Evolutionary conservation across 2,113 vertebrate species (phyloP).

Genomic region (Eurypyga helias): DNA sequence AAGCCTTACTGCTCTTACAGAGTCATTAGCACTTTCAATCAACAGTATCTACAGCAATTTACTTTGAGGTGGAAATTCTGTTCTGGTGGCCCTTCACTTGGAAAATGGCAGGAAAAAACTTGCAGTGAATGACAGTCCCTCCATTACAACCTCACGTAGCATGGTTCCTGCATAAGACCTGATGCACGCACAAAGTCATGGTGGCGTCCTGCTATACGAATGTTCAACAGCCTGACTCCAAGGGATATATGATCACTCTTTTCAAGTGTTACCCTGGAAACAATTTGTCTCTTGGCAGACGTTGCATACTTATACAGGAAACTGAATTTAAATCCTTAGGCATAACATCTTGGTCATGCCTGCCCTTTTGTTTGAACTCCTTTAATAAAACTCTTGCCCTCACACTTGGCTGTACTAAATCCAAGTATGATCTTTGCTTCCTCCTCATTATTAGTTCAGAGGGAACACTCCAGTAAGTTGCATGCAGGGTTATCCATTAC

Average conservation of each 20-base stretch:
- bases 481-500: constrained; percentile 68
- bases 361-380: constrained; percentile 73
- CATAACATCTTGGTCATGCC: constrained; percentile 73
- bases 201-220: neutral
- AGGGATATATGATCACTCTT: constrained; percentile 57
- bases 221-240: constrained; percentile 4
- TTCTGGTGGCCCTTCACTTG: neutral
- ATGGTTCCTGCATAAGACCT: neutral
- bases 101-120: neutral
- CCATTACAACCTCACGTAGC: neutral
- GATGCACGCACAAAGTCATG: neutral
- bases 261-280: constrained; percentile 72
- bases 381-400: constrained; percentile 74
- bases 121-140: neutral
- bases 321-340: constrained; percentile 75
- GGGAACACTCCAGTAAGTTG: constrained; percentile 62
- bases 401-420: constrained; percentile 74
- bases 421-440: constrained; percentile 74
- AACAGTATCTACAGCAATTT: neutral
- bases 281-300: constrained; percentile 74
- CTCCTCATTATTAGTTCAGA: constrained; percentile 73
- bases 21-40: neutral
- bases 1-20: neutral
- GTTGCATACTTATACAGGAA: constrained; percentile 53
- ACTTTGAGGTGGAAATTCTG: neutral